Evolutionary conservation across 2,113 vertebrate species (phyloP), one percentile per base, ranked within the genome.

Genomic region (Delphinapterus leucas): DNA sequence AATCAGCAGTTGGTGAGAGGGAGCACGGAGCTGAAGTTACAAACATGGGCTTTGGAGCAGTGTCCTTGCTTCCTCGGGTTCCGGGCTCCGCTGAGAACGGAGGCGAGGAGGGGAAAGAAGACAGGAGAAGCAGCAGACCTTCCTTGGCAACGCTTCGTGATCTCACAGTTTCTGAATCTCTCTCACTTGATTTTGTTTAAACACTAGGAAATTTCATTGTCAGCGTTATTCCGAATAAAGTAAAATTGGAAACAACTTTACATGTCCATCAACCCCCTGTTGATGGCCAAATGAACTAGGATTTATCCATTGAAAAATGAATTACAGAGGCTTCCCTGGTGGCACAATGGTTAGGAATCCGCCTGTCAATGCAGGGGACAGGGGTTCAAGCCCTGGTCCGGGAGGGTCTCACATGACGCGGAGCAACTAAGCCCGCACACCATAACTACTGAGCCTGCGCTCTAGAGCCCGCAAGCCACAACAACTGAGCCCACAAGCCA

Each of bases 161-260:
- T 49, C 67, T 87, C 33, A 0, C 5, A 7, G 41, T 58, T 70
- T 95, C 82, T 60, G 38, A 70, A 41, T 77, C 76, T 65, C 17
- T 65, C 68, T 93, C 81, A 81, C 33, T 77, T 83, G 91, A 82
- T 58, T 93, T 88, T 92, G 74, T 92, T 86, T 89, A 94, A 95
- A 73, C 9, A 58, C 55, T 53, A 5, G 4, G 49, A 61, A 38
- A 63, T 41, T 74, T 82, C 77, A 53, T 2, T 81, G 41, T 80
- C 26, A 31, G 47, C 28, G 18, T 77, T 89, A 67, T 58, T 91
- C 55, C 58, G 77, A 97, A 82, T 6, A 94, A 9, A 49, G 23
- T 71, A 70, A 94, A 93, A 86, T 3, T 80, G 38, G 55, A 67
- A 96, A 61, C 80, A 63, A 95, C 67, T 53, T 81, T 70, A 26